phyloP scores from a whole-genome alignment of 2,113 vertebrate genomes.

The Daubentonia madagascariensis region DNA sequence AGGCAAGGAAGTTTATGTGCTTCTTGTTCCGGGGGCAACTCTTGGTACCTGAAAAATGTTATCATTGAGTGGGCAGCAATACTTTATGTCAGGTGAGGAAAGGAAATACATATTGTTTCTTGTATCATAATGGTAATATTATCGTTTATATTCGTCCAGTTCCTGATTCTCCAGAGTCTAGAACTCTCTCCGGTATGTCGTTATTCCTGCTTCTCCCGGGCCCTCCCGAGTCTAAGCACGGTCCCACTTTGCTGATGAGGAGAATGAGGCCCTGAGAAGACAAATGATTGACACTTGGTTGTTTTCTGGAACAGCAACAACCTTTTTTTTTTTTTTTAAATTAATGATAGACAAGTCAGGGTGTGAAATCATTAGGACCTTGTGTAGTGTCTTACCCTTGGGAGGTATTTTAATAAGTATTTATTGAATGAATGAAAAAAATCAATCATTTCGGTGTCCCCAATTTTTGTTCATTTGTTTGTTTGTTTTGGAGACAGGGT shows the following conservation, averaged over 20 bases:
- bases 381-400: neutral
- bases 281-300: neutral
- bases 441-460: neutral
- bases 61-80: neutral
- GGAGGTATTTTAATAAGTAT: neutral
- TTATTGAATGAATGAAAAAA: neutral
- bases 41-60: neutral
- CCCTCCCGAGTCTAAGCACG: fast-evolving
- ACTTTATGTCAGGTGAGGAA: neutral
- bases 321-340: neutral
- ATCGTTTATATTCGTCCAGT: fast-evolving
- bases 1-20: neutral
- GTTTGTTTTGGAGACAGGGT: neutral
- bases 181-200: neutral
- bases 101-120: neutral
- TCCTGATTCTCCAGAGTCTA: neutral
- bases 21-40: neutral
- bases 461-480: neutral
- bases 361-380: neutral
- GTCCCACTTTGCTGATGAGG: neutral
- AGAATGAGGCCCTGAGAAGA: neutral
- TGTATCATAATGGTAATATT: fast-evolving
- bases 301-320: neutral
- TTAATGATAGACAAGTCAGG: too few species aligned
- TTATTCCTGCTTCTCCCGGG: neutral